Evolutionary conservation across 2,113 vertebrate genomes (phyloP), one percentile per base, ranked within the genome.

Genomic region (Callipepla squamata): DNA sequence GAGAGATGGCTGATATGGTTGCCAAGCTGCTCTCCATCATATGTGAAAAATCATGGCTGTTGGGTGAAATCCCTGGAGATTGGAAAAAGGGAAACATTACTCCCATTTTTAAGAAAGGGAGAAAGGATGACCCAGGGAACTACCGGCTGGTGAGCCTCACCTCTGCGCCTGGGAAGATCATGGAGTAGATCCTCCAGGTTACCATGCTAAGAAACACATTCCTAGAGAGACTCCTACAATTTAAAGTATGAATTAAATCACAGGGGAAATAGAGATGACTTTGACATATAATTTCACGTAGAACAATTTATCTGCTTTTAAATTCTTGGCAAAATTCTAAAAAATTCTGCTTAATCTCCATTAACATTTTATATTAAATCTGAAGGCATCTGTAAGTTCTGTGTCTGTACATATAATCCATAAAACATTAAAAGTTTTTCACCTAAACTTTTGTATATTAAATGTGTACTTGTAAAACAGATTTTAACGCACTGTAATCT

Each of bases 401-500:
- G 6, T 25, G 11, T 40, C 66, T 74, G 3, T 53, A 67, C 6
- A 65, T 40, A 53, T 22, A 72, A 55, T 36, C 32, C 53, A 42
- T n/a, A 48, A 76, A 58, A 14, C 3, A 83, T 72, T 80, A 80
- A 92, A 81, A 81, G 50, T 80, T 80, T 61, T 80, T 32, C 55
- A 6, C 28, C 55, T 73, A 88, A 94, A 88, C 9, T 79, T 96
- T 55, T 75, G 40, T 38, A 87, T 94, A 95, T 81, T 91, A 93
- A 96, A 84, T 34, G 62, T 67, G 9, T 50, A 72, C 20, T 95
- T 94, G 38, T 26, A 92, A 87, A 62, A 94, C 47, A 17, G 38
- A 73, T 83, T 74, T 80, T 93, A 95, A 86, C 74, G 89, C 73
- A 80, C 45, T 91, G 25, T 58, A 94, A 97, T 96, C 95, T 93